Conservation (phyloP, 2,797 vertebrate genomes). For the Schizothorax lantsangensis region DNA sequence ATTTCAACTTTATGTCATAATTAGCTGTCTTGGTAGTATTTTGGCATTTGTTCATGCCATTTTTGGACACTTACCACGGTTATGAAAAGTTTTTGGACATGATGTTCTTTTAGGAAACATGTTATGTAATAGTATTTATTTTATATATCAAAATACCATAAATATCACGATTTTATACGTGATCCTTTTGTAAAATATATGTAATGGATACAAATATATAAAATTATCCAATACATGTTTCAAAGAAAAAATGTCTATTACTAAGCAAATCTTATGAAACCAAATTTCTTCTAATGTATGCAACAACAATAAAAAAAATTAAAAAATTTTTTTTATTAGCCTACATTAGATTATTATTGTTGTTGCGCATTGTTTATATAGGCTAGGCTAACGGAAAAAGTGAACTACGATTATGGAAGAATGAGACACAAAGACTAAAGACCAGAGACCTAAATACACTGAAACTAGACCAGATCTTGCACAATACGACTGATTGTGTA, state of each 20-base stretch:
- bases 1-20: neutral
- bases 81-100: too few species aligned
- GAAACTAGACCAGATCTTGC: conserved; percentile 1
- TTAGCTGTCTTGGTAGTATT: neutral
- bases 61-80: neutral
- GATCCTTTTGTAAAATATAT: neutral
- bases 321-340: accelerated
- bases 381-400: neutral
- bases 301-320: neutral
- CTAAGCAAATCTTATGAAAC: neutral
- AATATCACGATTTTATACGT: neutral
- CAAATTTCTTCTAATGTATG: neutral
- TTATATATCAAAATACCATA: neutral
- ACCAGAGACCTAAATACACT: neutral
- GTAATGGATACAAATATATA: neutral
- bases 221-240: neutral
- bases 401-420: neutral
- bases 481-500: conserved; percentile 1
- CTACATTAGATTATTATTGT: neutral
- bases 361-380: neutral
- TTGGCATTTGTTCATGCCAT: neutral
- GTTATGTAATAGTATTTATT: neutral
- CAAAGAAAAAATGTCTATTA: neutral
- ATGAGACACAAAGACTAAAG: neutral
- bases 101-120: neutral